Conservation (phyloP, 2,888 invertebrate species). For the Nebria brevicollis region DNA sequence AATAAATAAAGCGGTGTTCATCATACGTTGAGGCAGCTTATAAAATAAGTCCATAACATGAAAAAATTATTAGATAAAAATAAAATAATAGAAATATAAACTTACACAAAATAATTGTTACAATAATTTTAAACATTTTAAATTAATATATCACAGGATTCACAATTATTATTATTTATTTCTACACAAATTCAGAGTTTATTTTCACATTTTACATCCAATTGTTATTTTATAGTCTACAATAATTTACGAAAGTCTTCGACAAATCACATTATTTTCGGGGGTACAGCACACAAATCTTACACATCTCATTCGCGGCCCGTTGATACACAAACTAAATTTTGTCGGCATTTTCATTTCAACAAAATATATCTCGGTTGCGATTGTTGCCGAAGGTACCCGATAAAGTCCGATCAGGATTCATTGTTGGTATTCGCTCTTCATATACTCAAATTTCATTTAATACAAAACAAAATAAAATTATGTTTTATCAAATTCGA, state of each 20-base stretch:
- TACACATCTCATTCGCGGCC: slow-evolving; percentile 11
- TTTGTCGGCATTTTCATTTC: slow-evolving; percentile 23
- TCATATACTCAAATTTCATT: neutral
- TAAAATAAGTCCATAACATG: too few species aligned
- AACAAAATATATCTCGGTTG: neutral
- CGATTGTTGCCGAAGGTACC: slow-evolving; percentile 8
- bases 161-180: neutral
- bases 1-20: too few species aligned
- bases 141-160: slow-evolving; percentile 33
- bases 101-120: slow-evolving; percentile 1
- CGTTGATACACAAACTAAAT: slow-evolving; percentile 25
- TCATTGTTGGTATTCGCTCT: neutral
- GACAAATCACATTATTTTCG: slow-evolving; percentile 25
- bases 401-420: slow-evolving; percentile 22
- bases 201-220: slow-evolving; percentile 33
- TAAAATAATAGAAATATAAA: neutral
- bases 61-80: neutral
- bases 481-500: too few species aligned
- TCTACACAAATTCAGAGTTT: slow-evolving; percentile 30
- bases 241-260: slow-evolving; percentile 19
- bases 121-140: slow-evolving; percentile 6
- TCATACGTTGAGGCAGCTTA: too few species aligned
- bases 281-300: slow-evolving; percentile 11
- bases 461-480: neutral
- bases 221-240: slow-evolving; percentile 2